Base-by-base conservation (phyloP, 2,113 vertebrate genomes). In the Nyctereutes procyonoides region DNA sequence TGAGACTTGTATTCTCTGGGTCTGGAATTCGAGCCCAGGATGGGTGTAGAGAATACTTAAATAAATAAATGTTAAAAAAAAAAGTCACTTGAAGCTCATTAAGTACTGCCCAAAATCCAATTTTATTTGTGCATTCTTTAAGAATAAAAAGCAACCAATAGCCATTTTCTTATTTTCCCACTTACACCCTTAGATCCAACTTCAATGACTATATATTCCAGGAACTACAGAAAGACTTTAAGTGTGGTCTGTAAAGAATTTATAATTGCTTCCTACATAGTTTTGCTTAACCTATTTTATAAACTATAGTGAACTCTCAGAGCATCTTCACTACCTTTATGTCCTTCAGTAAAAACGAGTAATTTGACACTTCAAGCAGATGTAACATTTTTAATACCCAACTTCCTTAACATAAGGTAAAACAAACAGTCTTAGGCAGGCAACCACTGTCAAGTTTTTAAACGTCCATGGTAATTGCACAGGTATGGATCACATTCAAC, bases 111-210 rank as follows among this genome's bases (percentile, higher is more conserved):
- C 92, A 77, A 74, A 90, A 58, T 38, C 69, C 48, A 95, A 83
- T 88, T 97, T 98, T 97, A 97, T 90, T 98, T 97, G 71, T 98
- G 48, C 62, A 88, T 88, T 93, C 19, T 97, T 97, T 95, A 91
- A 16, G 80, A 96, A 84, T 82, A 60, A 96, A 97, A 96, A 88
- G 43, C 43, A 96, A 93, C 20, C 20, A 32, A 38, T 81, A 92
- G 90, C 30, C n/a, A 96, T 32, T 95, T 95, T 79, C 55, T 88
- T 62, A 43, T 79, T 65, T 85, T 65, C 79, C 65, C n/a, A 85
- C n/a, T 89, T 90, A 83, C 0, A 73, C 48, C 24, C 55, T 85
- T 82, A 93, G 56, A 67, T 94, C 16, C 74, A 93, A 96, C 38
- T 93, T 95, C 63, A 89, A 58, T 94, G 62, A 94, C 62, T n/a